Base-by-base conservation (phyloP, 2,797 vertebrate genomes). In the Philypnodon macrostomus region DNA sequence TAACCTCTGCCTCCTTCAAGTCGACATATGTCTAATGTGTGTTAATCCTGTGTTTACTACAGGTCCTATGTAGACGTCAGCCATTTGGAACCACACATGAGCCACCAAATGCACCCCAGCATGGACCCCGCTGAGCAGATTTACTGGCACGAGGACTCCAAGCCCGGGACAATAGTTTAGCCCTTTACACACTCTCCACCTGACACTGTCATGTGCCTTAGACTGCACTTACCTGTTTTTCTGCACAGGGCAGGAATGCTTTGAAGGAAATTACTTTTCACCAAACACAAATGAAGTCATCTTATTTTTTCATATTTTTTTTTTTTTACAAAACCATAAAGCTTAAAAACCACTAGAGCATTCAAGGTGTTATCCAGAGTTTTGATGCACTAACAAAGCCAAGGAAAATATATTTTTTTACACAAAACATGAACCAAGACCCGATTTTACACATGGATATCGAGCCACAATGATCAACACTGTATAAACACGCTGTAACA, bases 151-250 rank as follows among this genome's bases (percentile, higher is more conserved):
- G 94, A 95, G 75, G 90, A 94, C 70, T 94, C 95, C 5, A 95
- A 97, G 77, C 95, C 96, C 0, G 96, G 96, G 82, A 98, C 96
- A 0, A 95, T 99, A 38, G 96, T 99, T 56, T 98, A 94, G 78
- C 14, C 17, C 44, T 14, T 16, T 46, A 4, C 1, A 17, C 29
- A 32, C 21, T 34, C n/a, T 19, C n/a, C 45, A 7, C 30, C 31
- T 47, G 30, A 47, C 30, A 23, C 17, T 34, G 27, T 33, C 87
- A 85, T 30, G 93, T 95, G 94, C 94, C 94, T 97, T 95, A 90
- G 71, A 87, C 80, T 79, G 67, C 26, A 70, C 79, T 77, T 72
- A 77, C 69, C 69, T 44, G 68, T 65, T 73, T 61, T 46, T 53
- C 54, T 55, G 53, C 52, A 42, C 45, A 56, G 47, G 31, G 51